Conservation (phyloP, 2,113 vertebrate species). For the Chionis minor region DNA sequence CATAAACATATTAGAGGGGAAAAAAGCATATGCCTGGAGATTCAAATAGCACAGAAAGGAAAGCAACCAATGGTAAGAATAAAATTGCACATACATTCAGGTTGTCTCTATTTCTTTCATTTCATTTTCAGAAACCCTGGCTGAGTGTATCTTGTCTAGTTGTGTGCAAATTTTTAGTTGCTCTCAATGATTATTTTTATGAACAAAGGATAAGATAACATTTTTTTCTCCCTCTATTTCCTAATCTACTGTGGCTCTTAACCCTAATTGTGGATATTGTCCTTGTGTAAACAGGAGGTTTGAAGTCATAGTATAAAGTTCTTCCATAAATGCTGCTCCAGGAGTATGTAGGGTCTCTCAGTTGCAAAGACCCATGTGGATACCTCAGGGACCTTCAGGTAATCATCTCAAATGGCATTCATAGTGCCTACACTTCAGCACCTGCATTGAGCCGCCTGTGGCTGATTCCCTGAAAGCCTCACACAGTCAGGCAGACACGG, state of each 20-base stretch:
- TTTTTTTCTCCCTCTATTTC: neutral
- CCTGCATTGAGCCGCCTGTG: neutral
- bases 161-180: neutral
- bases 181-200: neutral
- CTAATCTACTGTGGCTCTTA: neutral
- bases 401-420: neutral
- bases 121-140: neutral
- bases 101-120: neutral
- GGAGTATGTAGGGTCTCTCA: neutral
- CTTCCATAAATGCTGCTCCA: neutral
- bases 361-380: neutral
- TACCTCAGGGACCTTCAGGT: neutral
- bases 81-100: neutral
- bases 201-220: neutral
- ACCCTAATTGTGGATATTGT: neutral
- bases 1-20: conserved; percentile 21
- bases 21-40: neutral
- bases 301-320: neutral
- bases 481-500: neutral
- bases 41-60: neutral
- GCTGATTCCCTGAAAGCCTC: neutral
- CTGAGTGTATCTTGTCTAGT: neutral
- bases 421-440: neutral
- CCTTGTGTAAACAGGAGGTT: neutral
- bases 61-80: neutral